phyloP scores from a whole-genome alignment of 2,888 invertebrate species.

The Eilema caniola region DNA sequence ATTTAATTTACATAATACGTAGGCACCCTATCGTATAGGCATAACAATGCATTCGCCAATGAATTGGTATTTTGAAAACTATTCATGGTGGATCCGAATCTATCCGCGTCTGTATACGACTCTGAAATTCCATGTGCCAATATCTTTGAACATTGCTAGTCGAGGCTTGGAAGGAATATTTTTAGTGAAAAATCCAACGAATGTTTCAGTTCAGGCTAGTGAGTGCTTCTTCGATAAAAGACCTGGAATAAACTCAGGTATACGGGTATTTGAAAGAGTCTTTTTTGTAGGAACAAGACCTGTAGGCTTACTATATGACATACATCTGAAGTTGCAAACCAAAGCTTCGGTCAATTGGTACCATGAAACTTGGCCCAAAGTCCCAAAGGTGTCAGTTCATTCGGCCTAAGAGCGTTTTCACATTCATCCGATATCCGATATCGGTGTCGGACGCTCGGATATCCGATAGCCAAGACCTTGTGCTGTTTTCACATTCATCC shows the following conservation, averaged over 20 bases:
- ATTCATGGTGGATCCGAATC: constrained; percentile 52
- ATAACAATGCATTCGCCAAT: constrained; percentile 58
- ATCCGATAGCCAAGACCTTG: too few species aligned
- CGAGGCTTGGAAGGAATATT: background rate
- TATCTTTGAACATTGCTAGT: constrained; percentile 12
- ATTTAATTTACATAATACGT: constrained; percentile 1
- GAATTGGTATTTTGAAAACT: constrained; percentile 62
- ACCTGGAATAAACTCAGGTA: background rate
- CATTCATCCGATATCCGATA: too few species aligned
- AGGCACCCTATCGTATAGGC: constrained; percentile 25
- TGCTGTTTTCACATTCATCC: too few species aligned
- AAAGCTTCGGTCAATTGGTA: too few species aligned
- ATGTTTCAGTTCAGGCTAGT: background rate
- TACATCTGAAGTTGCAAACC: too few species aligned
- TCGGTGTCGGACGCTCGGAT: too few species aligned
- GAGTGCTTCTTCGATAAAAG: background rate
- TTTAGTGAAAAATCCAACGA: background rate
- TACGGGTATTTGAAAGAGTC: too few species aligned
- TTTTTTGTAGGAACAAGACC: too few species aligned
- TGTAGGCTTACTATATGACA: too few species aligned
- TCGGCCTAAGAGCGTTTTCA: too few species aligned
- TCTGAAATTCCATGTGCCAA: constrained; percentile 21
- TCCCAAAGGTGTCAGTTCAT: too few species aligned
- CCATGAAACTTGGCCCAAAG: too few species aligned
- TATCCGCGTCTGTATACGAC: constrained; percentile 28